Percentiles rank a stretch among this genome's conserved stretches.
These are phyloP conservation scores for Xestia xanthographa DNA, from an alignment of 2,888 invertebrate genomes.

Conservation along the genomic window DNA sequence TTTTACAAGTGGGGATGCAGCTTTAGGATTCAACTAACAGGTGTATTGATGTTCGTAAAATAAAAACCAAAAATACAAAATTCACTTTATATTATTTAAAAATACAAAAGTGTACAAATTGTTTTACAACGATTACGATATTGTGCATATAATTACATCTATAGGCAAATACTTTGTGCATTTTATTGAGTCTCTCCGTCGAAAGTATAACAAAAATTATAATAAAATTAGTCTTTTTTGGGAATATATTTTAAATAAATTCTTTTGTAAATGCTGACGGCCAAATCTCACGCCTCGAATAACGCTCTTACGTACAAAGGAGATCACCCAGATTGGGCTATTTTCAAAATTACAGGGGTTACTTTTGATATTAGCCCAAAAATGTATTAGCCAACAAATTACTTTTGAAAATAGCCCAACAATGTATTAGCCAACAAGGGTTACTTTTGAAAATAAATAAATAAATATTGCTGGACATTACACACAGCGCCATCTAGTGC, in stretches of 20 bases:
- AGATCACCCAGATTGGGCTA: no score
- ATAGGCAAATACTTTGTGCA: slow-evolving; percentile 75
- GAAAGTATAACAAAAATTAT: slow-evolving; percentile 31
- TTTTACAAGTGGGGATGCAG: background rate
- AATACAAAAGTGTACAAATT: slow-evolving; percentile 87
- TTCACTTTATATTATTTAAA: slow-evolving; percentile 83
- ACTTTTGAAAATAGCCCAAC: no score
- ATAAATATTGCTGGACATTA: no score
- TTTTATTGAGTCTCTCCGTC: slow-evolving; percentile 41
- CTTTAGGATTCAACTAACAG: background rate
- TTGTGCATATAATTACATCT: slow-evolving; percentile 78
- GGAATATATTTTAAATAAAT: slow-evolving; percentile 18
- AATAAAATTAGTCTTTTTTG: slow-evolving; percentile 39
- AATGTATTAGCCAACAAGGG: no score
- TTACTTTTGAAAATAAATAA: no score
- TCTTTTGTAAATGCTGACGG: slow-evolving; percentile 22
- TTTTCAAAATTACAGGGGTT: no score
- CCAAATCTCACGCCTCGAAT: background rate
- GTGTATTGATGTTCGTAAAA: slow-evolving; percentile 13
- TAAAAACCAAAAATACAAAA: slow-evolving; percentile 67
- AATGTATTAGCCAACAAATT: no score
- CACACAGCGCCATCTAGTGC: no score
- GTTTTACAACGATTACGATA: slow-evolving; percentile 76
- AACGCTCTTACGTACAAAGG: no score
- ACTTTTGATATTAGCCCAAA: no score